Base-by-base conservation (phyloP, 2,888 invertebrate species). In the Drosophila greeni region DNA sequence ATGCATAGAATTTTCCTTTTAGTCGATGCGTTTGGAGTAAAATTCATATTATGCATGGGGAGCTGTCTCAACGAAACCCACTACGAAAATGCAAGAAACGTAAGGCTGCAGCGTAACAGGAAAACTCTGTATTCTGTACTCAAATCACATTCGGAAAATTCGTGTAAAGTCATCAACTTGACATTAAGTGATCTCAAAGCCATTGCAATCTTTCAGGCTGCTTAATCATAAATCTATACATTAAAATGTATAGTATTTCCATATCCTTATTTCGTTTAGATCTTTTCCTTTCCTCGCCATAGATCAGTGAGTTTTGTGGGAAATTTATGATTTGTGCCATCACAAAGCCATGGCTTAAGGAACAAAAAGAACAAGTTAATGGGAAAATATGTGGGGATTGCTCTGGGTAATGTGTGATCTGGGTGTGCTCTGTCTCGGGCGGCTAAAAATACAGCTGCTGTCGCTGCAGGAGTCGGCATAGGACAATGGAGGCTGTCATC, bases 1-100 rank as follows among this genome's bases (percentile, higher is more conserved):
- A 82, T 82, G 81, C 81, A 82, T 82, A 68, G 85, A 82, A 82
- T 81, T 77, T 81, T 72, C 68, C 47, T 57, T 71, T 66, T 73
- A 75, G 81, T 74, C 83, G 65, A 59, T 74, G 78, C 82, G 74
- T 81, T 81, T 77, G 70, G 54, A 75, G 57, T 54, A 61, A 77
- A 77, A 77, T 75, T 66, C 83, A 81, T 83, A 75, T 73, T 83
- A 78, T 78, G 82, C 81, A 80, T 80, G 66, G 49, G 66, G 49
- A 60, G 55, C 65, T 64, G 66, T 55, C 82, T 64, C 55, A 52
- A 42, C 56, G 39, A 45, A 70, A 64, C 39, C 40, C 51, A 31
- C 52, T 52, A 29, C 48, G 48, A 62, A 34, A 58, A 52, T 23
- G 33, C 47, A 48, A 23, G 37, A 31, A 48, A 29, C n/a, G 34